Conservation (phyloP, 2,797 vertebrate genomes). For the Danio jaintianensis region DNA sequence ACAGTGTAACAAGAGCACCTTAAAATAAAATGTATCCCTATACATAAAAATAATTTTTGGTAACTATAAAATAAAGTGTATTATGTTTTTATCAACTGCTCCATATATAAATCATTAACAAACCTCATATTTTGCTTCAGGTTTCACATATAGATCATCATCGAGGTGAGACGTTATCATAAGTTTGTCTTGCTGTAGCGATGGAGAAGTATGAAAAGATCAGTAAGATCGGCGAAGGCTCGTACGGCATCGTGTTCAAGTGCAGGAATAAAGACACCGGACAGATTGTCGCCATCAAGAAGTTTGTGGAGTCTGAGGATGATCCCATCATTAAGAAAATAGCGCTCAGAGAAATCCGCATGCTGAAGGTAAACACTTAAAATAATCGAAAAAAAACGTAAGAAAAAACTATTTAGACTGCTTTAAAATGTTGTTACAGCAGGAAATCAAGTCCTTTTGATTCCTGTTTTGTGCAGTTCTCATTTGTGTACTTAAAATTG, state of each 20-base stretch:
- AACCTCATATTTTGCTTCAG: not conserved
- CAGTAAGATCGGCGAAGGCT: conserved; percentile 91
- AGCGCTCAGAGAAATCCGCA: conserved; percentile 90
- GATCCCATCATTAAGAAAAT: conserved; percentile 94
- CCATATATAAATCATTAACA: not conserved
- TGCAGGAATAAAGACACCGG: conserved; percentile 91
- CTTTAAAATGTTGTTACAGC: not conserved
- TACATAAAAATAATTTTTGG: too few species aligned
- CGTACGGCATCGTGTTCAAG: conserved; percentile 95
- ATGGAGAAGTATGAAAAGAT: conserved; percentile 98
- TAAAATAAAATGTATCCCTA: not conserved
- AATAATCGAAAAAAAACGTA: too few species aligned
- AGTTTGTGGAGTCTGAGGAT: conserved; percentile 93
- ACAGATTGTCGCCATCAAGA: conserved; percentile 94
- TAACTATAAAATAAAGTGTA: too few species aligned
- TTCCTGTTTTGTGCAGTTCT: not conserved
- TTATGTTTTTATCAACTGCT: not conserved
- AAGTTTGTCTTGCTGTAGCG: conserved; percentile 21
- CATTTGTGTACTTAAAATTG: not conserved
- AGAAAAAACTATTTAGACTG: too few species aligned
- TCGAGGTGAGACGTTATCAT: not conserved
- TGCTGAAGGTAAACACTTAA: conserved; percentile 86
- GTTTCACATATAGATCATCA: not conserved
- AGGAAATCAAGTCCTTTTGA: not conserved
- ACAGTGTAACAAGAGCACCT: not conserved